These are phyloP conservation scores for Eurypyga helias DNA, from an alignment of 2,113 vertebrate species.

Conservation along the genomic window DNA sequence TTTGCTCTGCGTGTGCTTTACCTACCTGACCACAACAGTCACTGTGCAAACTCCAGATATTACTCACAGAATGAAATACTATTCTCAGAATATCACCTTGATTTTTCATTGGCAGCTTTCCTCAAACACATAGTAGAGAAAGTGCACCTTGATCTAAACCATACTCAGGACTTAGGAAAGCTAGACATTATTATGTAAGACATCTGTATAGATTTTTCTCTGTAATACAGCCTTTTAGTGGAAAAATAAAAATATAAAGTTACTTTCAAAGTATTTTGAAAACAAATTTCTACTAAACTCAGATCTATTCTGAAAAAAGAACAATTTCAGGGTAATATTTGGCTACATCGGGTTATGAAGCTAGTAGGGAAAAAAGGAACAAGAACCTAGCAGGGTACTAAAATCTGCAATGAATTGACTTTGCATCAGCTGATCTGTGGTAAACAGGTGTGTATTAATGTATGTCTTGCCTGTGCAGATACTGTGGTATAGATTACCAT, in stretches of 20 bases:
- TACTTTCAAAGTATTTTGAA: neutral
- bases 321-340: neutral
- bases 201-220: neutral
- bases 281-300: neutral
- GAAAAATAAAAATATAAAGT: neutral
- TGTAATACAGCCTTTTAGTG: neutral
- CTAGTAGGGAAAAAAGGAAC: neutral
- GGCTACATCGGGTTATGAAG: accelerated
- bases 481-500: neutral
- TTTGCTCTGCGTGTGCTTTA: neutral
- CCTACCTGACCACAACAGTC: neutral
- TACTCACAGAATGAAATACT: neutral
- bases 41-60: neutral
- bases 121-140: neutral
- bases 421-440: neutral
- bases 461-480: neutral
- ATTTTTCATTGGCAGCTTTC: neutral
- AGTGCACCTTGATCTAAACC: neutral
- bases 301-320: neutral
- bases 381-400: neutral
- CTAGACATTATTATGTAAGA: neutral
- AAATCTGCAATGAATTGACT: neutral
- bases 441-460: neutral
- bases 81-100: neutral
- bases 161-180: neutral